Conservation (phyloP, 2,113 vertebrate species). For the Trinectes maculatus region DNA sequence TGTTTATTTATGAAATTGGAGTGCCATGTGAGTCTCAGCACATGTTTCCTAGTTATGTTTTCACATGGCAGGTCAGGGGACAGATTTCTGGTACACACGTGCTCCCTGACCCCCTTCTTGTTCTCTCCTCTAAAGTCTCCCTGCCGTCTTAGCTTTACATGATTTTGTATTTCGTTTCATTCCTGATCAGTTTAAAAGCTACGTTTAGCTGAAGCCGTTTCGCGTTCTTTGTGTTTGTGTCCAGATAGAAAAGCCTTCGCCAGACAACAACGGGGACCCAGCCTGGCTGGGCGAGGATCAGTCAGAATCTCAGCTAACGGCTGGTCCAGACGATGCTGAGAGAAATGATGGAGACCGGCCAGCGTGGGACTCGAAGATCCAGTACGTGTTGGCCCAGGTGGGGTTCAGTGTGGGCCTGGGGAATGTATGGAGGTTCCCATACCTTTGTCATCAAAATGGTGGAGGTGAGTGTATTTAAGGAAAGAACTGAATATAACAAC, state of each 20-base stretch:
- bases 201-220: not conserved
- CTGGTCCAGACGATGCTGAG: not conserved
- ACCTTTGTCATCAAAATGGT: constrained; percentile 98
- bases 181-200: not conserved
- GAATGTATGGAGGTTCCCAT: constrained; percentile 98
- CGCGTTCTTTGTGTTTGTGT: not conserved
- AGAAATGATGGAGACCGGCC: constrained; percentile 76
- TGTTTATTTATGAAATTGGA: constrained; percentile 21
- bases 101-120: not conserved
- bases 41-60: constrained; percentile 23
- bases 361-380: constrained; percentile 96
- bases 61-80: constrained; percentile 10
- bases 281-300: constrained; percentile 60
- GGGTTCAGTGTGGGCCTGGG: constrained; percentile 97
- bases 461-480: constrained; percentile 85
- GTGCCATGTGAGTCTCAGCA: constrained; percentile 5
- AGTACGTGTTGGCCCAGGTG: constrained; percentile 97
- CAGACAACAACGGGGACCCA: constrained; percentile 58
- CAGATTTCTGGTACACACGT: too few relatives aligned
- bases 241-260: constrained; percentile 76
- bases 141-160: too few relatives aligned
- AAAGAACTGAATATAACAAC: not conserved
- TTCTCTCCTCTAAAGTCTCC: constrained; percentile 1
- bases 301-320: constrained; percentile 62
- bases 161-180: not conserved